Evolutionary conservation across 2,113 vertebrate genomes (phyloP).

Genomic region (Mesitornis unicolor): DNA sequence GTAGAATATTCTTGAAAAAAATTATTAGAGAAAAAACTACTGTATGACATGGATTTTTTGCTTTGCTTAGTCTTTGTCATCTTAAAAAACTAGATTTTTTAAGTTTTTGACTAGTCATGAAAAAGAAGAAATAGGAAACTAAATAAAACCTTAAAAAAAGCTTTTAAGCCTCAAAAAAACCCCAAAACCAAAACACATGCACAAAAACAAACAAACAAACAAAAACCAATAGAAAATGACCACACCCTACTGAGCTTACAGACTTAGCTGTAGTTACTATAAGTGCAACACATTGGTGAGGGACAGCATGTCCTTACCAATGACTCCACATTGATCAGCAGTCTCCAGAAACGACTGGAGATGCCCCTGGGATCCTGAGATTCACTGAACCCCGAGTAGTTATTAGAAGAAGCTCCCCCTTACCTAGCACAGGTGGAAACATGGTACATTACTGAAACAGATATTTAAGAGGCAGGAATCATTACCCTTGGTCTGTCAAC

Average conservation of each 20-base stretch:
- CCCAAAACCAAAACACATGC: background rate
- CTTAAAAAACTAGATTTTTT: background rate
- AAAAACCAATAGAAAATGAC: no score
- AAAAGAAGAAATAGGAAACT: background rate
- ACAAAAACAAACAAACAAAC: background rate
- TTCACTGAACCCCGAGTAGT: no score
- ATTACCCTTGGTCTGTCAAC: background rate
- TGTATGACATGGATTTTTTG: background rate
- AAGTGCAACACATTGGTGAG: background rate
- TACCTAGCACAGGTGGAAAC: background rate
- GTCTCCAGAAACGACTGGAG: background rate
- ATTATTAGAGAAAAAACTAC: background rate
- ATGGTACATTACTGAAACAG: fast-evolving
- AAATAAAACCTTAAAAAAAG: background rate
- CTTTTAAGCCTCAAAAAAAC: background rate
- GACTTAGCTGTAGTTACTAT: background rate
- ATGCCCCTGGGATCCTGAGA: no score
- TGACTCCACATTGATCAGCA: background rate
- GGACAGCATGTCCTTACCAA: background rate
- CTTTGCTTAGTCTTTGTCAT: background rate
- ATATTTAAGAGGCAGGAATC: background rate
- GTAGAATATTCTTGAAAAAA: background rate
- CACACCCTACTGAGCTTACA: background rate
- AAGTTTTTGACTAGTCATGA: background rate
- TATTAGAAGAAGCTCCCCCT: background rate